Percentiles rank a stretch among this genome's conserved stretches.
phyloP scores from a whole-genome alignment of 1,140 invertebrate genomes.

The Oryzaephilus surinamensis region DNA sequence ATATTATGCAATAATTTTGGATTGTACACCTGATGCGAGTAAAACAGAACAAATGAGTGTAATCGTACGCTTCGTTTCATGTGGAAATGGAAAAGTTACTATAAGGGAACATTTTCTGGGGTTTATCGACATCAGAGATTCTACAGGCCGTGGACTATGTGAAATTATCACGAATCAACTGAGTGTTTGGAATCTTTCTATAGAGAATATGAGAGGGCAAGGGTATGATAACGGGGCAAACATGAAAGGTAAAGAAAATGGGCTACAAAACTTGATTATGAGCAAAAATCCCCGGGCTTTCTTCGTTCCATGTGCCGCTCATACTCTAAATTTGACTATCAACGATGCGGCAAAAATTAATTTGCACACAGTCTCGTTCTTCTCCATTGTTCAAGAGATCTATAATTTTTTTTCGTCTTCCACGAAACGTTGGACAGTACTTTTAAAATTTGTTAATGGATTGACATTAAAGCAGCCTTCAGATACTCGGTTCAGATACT shows the following conservation, averaged over 20 bases:
- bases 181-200: constrained; percentile 8
- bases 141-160: constrained; percentile 12
- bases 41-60: not conserved
- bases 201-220: constrained; percentile 26
- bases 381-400: constrained; percentile 23
- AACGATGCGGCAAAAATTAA: constrained; percentile 18
- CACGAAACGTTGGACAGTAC: constrained; percentile 24
- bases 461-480: constrained; percentile 26
- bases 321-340: constrained; percentile 15
- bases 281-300: constrained; percentile 20
- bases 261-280: constrained; percentile 16
- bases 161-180: constrained; percentile 7
- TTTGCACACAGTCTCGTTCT: constrained; percentile 16
- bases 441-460: constrained; percentile 19
- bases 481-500: constrained; percentile 30
- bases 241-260: constrained; percentile 23
- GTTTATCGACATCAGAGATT: constrained; percentile 13
- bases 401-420: constrained; percentile 28
- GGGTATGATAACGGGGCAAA: constrained; percentile 31
- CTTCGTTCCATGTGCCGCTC: constrained; percentile 17
- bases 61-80: no score
- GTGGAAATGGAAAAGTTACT: no score
- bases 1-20: no score
- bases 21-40: no score
- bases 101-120: constrained; percentile 15